Evolutionary conservation across 2,888 invertebrate species (phyloP), one percentile per base, ranked within the genome.

Genomic region (Phengaris alcon): DNA sequence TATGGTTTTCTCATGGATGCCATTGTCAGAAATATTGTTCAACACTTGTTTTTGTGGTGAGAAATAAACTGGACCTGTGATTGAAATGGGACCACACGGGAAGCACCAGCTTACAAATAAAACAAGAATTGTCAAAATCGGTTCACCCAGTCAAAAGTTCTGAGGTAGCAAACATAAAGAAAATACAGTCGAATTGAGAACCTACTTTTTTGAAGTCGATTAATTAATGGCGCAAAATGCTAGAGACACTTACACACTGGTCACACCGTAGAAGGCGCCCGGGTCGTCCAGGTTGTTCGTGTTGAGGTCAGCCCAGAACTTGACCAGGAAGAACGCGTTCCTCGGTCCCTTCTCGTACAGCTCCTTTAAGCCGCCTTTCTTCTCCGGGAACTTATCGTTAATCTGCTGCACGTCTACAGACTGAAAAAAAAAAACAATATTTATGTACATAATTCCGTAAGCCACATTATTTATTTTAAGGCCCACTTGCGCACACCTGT

Each of bases 241-340:
- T 54, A 15, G 3, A 59, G 5, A 74, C 13, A 48, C 98, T 97
- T 94, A 99, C 98, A 98, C 98, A 96, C 98, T 99, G 82, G 98
- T 98, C 80, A 99, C 99, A 79, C 98, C 99, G 89, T 99, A 99
- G 92, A 99, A 99, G 81, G 98, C 98, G 78, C 97, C 97, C 75
- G 97, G 95, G 90, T 99, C 99, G 89, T 99, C 98, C 88, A 98
- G 96, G 84, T 98, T 97, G 90, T 97, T 98, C 78, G 98, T 97
- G 92, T 99, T 99, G 84, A 99, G 96, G 94, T 99, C 99, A 84
- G 98, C 99, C 99, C 99, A 99, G 94, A 99, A 99, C 94, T 99
- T 99, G 82, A 99, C 99, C 84, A 99, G 96, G 95, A 99, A 99
- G 95, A 99, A 99, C 82, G 99, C 99, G 89, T 97, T 97, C 88